A percentile compares a stretch with the other conserved stretches of the same genome.
phyloP scores from a whole-genome alignment of 1,140 invertebrate species.

The Ostrea edulis region DNA sequence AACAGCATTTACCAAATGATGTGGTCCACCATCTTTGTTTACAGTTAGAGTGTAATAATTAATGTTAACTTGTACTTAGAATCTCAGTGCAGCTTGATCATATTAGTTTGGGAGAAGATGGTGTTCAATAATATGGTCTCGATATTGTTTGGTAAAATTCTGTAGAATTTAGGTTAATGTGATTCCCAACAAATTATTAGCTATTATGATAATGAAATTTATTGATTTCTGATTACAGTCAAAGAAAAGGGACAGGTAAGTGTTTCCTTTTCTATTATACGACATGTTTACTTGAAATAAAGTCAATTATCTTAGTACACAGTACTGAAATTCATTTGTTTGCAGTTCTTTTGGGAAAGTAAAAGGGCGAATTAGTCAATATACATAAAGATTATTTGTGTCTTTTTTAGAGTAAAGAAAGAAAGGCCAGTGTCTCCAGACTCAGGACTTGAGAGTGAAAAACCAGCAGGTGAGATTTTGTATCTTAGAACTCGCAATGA shows the following conservation, averaged over 20 bases:
- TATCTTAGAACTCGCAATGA: not conserved
- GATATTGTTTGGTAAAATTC: too few species aligned
- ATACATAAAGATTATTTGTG: not conserved
- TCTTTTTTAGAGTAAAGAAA: conserved; percentile 33
- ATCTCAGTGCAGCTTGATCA: too few species aligned
- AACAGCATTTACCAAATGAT: too few species aligned
- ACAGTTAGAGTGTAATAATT: too few species aligned
- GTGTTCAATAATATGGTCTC: too few species aligned
- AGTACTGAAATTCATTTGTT: not conserved
- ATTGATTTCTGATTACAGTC: not conserved
- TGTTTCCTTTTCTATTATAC: not conserved
- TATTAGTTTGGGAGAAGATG: too few species aligned
- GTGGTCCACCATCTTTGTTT: too few species aligned
- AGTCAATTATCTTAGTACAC: not conserved
- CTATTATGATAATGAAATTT: too few species aligned
- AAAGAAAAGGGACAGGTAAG: conserved; percentile 9
- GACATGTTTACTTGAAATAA: not conserved
- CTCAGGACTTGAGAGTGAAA: conserved; percentile 57
- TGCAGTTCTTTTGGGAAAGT: not conserved
- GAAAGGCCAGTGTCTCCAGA: conserved; percentile 33
- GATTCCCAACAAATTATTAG: too few species aligned
- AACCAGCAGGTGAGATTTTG: conserved; percentile 48
- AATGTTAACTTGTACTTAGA: too few species aligned
- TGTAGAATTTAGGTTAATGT: too few species aligned
- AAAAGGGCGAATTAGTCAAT: not conserved